Percentiles rank a stretch among this genome's conserved stretches.
Conservation (phyloP, 2,797 vertebrate genomes). For the Acipenser oxyrinchus region DNA sequence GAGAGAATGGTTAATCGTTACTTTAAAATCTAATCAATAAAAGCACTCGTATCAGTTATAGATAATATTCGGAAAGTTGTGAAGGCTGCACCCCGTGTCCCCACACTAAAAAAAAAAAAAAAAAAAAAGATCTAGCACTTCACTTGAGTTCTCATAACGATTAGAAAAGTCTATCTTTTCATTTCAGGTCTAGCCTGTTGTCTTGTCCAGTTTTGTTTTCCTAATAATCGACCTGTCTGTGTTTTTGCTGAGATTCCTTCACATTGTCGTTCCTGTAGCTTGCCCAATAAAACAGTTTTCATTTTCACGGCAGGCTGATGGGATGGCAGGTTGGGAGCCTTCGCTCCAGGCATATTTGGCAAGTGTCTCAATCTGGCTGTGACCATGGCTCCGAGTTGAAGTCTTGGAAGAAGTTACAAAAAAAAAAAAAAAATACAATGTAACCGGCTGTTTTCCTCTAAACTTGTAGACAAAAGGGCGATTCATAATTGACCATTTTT, state of each 20-base stretch:
- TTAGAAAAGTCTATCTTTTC: slow-evolving; percentile 8
- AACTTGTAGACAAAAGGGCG: slow-evolving; percentile 21
- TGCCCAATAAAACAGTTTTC: too few species aligned
- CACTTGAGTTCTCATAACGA: slow-evolving; percentile 11
- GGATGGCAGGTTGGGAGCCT: slow-evolving; percentile 68
- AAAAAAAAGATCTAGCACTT: too few species aligned
- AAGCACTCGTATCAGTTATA: too few species aligned
- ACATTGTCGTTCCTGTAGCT: too few species aligned
- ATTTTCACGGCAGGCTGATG: slow-evolving; percentile 50
- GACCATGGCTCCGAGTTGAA: slow-evolving; percentile 49
- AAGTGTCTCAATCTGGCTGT: slow-evolving; percentile 50
- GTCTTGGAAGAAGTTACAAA: slow-evolving; percentile 47
- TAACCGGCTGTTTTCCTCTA: slow-evolving; percentile 66
- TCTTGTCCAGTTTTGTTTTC: slow-evolving; percentile 11
- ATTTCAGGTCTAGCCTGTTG: background rate
- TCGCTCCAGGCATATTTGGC: slow-evolving; percentile 65
- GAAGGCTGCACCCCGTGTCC: too few species aligned
- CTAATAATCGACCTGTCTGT: slow-evolving; percentile 12
- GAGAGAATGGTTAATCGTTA: background rate
- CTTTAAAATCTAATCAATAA: too few species aligned
- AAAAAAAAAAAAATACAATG: slow-evolving; percentile 59
- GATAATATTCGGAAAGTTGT: too few species aligned
- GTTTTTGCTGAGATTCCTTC: slow-evolving; percentile 26
- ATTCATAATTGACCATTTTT: too few species aligned
- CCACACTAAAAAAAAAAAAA: too few species aligned